Evolutionary conservation across 2,888 invertebrate genomes (phyloP).

Genomic region (Lithophane leautieri): DNA sequence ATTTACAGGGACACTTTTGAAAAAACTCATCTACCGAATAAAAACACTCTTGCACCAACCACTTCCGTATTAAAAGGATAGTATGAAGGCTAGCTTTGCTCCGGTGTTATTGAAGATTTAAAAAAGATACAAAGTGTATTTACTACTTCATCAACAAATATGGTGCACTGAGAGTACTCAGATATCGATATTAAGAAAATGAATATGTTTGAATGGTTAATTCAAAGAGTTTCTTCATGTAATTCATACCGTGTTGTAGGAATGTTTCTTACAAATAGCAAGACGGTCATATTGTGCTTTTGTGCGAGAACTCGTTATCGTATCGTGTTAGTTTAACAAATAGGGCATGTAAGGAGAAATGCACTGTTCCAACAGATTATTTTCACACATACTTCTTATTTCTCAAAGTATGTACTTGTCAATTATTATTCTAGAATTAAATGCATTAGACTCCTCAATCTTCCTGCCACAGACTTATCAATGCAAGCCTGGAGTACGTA

Average conservation of each 20-base stretch:
- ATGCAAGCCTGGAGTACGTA: conserved; percentile 19
- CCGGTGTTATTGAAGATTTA: neutral
- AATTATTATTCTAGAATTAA: conserved; percentile 32
- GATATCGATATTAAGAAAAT: neutral
- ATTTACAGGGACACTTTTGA: too few species aligned
- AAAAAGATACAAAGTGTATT: neutral
- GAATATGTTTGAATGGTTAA: neutral
- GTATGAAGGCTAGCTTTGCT: neutral
- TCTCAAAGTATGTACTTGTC: neutral
- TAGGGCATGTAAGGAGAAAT: conserved; percentile 8
- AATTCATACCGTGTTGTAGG: neutral
- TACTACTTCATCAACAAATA: neutral
- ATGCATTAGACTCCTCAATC: conserved; percentile 43
- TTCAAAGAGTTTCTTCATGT: neutral
- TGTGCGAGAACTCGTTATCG: neutral
- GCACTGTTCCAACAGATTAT: neutral
- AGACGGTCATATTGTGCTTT: neutral
- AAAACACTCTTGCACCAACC: too few species aligned
- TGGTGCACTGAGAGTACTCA: neutral
- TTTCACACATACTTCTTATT: neutral
- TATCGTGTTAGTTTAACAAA: conserved; percentile 5
- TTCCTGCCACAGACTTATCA: conserved; percentile 1
- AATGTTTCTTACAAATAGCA: neutral
- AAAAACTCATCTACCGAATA: too few species aligned
- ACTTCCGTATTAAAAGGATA: neutral